These are phyloP conservation scores for Neogale vison DNA, from an alignment of 2,113 vertebrate species.

Conservation along the genomic window DNA sequence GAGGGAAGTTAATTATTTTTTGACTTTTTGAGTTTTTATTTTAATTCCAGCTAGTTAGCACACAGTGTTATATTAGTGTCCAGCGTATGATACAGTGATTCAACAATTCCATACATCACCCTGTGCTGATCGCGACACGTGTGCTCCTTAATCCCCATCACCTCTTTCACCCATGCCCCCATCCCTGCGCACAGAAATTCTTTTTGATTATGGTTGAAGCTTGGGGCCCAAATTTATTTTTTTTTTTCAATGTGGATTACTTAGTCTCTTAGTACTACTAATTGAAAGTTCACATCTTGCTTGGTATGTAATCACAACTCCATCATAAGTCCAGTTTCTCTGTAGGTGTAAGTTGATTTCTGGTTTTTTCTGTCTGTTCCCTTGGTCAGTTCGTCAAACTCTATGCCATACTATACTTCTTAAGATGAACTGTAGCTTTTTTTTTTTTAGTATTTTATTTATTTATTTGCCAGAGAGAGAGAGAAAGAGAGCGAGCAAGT, in stretches of 20 bases:
- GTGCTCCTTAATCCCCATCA: neutral
- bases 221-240: neutral
- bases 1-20: neutral
- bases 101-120: neutral
- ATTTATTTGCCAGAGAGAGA: no score
- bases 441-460: no score
- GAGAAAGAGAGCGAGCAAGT: no score
- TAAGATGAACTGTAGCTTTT: neutral
- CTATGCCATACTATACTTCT: neutral
- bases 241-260: neutral
- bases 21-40: neutral
- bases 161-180: neutral
- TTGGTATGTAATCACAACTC: neutral
- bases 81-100: neutral
- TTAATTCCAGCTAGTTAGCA: neutral
- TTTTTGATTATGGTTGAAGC: neutral
- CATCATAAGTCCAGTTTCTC: neutral
- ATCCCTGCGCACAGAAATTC: neutral
- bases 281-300: neutral
- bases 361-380: neutral
- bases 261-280: neutral
- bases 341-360: neutral
- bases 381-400: neutral
- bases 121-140: neutral
- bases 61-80: neutral